Conservation (phyloP, 2,797 vertebrate species). For the Bufotes viridis region DNA sequence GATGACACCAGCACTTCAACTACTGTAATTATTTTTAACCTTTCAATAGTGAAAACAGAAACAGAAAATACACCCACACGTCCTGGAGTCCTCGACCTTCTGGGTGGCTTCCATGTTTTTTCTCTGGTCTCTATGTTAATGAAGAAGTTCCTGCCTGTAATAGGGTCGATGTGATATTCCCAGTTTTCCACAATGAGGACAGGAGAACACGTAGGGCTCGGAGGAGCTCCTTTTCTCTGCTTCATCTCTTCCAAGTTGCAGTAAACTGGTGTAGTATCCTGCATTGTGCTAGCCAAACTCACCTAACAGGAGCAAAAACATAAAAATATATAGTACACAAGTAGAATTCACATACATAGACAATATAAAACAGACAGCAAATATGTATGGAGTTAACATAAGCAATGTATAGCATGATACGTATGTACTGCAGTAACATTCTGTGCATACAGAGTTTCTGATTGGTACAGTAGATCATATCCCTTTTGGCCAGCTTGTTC, state of each 20-base stretch:
- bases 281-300: slow-evolving; percentile 70
- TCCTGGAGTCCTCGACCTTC: slow-evolving; percentile 70
- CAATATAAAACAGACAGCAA: neutral
- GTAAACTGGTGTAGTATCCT: slow-evolving; percentile 75
- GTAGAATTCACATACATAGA: neutral
- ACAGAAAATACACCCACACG: neutral
- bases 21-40: too few relatives aligned
- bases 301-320: slow-evolving; percentile 12
- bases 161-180: slow-evolving; percentile 81
- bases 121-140: slow-evolving; percentile 80
- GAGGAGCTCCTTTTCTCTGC: slow-evolving; percentile 70
- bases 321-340: neutral
- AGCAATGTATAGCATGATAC: neutral
- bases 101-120: slow-evolving; percentile 89
- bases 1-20: too few relatives aligned
- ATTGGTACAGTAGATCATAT: too few relatives aligned
- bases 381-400: neutral
- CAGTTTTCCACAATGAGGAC: slow-evolving; percentile 80
- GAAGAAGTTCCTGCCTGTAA: slow-evolving; percentile 79
- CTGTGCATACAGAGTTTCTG: too few relatives aligned
- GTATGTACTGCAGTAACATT: too few relatives aligned
- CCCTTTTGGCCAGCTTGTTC: too few relatives aligned
- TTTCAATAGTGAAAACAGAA: neutral
- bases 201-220: slow-evolving; percentile 72
- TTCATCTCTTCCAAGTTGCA: slow-evolving; percentile 75